Percentiles rank a stretch among this genome's conserved stretches.
Evolutionary conservation across 2,888 invertebrate species (phyloP).

Genomic region (Watsonalla binaria): DNA sequence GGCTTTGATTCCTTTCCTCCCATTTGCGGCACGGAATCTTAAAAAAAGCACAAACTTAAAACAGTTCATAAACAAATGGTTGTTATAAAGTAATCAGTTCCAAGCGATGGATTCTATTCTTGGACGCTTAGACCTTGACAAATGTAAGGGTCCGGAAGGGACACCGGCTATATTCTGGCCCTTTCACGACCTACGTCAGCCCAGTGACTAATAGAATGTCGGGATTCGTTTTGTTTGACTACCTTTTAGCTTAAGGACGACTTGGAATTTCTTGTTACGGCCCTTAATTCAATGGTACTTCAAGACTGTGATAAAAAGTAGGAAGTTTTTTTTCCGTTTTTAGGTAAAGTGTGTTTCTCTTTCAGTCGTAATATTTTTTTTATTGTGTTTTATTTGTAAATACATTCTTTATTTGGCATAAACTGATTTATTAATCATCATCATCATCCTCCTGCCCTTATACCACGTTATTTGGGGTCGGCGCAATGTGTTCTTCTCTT

Average conservation of each 20-base stretch:
- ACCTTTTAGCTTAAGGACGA: not conserved
- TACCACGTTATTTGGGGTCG: too few species aligned
- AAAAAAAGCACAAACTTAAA: too few species aligned
- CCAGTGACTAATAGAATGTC: constrained; percentile 53
- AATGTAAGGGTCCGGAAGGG: constrained; percentile 45
- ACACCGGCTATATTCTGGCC: constrained; percentile 30
- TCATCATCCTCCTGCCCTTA: too few species aligned
- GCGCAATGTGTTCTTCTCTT: too few species aligned
- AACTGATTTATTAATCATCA: too few species aligned
- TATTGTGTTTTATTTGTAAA: too few species aligned
- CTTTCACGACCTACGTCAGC: constrained; percentile 35
- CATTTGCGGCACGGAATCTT: too few species aligned
- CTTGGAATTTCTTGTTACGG: not conserved
- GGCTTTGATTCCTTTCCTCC: not conserved
- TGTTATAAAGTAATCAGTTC: constrained; percentile 17
- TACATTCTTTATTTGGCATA: too few species aligned
- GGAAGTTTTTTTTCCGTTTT: too few species aligned
- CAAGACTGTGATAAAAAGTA: not conserved
- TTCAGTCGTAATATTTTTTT: too few species aligned
- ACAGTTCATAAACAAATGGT: constrained; percentile 10
- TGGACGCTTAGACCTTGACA: constrained; percentile 45
- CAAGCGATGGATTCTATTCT: constrained; percentile 37
- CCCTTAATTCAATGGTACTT: not conserved
- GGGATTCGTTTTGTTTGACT: constrained; percentile 34
- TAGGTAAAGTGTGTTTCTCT: too few species aligned